A percentile compares a stretch with the other conserved stretches of the same genome.
These are phyloP conservation scores for Brachyhypopomus occidentalis DNA, from an alignment of 2,113 vertebrate genomes.

Conservation along the genomic window DNA sequence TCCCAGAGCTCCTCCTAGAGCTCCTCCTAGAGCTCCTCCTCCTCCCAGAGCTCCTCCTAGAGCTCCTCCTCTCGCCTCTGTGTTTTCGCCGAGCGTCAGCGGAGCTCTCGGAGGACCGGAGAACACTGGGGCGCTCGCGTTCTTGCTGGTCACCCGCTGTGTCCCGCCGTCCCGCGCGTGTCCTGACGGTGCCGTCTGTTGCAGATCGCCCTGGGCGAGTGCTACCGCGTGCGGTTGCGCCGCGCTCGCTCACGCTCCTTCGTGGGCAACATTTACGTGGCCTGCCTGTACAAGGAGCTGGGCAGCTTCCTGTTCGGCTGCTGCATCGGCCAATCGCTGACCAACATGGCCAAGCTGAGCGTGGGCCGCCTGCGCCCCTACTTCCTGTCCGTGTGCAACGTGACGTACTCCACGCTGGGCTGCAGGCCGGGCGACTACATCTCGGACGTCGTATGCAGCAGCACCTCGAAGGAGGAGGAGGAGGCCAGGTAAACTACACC, in stretches of 20 bases:
- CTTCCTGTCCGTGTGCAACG: slow-evolving; percentile 75
- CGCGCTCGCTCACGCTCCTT: slow-evolving; percentile 63
- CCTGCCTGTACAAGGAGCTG: slow-evolving; percentile 80
- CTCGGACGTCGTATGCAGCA: slow-evolving; percentile 61
- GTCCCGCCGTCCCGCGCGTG: background rate
- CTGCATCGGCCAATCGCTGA: slow-evolving; percentile 80
- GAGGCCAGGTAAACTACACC: slow-evolving; percentile 70
- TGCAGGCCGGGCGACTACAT: slow-evolving; percentile 67
- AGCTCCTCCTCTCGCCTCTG: no score
- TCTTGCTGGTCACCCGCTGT: no score
- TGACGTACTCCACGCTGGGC: slow-evolving; percentile 69
- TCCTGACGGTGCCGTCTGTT: background rate
- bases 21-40: no score
- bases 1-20: no score
- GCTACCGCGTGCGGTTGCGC: slow-evolving; percentile 66
- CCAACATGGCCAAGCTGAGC: slow-evolving; percentile 78
- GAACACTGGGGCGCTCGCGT: no score
- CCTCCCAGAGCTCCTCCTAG: no score
- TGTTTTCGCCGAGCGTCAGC: no score
- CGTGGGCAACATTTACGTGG: slow-evolving; percentile 69
- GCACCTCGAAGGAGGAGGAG: slow-evolving; percentile 60
- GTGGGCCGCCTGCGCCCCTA: slow-evolving; percentile 75
- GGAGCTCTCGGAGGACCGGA: no score
- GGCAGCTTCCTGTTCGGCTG: slow-evolving; percentile 82
- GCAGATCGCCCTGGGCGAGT: slow-evolving; percentile 77